Percentiles rank a stretch among this genome's conserved stretches.
Evolutionary conservation across 2,113 vertebrate genomes (phyloP).

Genomic region (Bungarus multicinctus): DNA sequence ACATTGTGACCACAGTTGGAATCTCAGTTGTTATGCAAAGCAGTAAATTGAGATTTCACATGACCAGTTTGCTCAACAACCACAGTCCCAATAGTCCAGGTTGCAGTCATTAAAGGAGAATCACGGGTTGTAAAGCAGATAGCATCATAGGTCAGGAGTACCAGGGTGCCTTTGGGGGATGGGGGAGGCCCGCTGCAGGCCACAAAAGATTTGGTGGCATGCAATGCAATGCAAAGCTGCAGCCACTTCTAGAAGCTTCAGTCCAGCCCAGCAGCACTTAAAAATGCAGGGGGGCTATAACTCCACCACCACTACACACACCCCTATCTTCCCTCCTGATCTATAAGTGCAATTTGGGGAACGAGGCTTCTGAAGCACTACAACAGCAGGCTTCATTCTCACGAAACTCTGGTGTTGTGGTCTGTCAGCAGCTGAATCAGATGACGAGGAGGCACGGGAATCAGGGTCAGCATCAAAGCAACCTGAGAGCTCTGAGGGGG

Average conservation of each 20-base stretch:
- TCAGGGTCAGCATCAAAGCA: too few relatives aligned
- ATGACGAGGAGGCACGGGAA: too few relatives aligned
- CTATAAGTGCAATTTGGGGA: neutral
- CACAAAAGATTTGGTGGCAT: neutral
- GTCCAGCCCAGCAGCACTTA: neutral
- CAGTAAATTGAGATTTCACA: neutral
- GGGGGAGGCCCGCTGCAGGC: neutral
- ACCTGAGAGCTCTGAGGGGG: too few relatives aligned
- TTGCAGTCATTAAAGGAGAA: neutral
- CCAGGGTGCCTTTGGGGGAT: neutral
- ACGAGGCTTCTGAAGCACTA: neutral
- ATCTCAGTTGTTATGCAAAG: neutral
- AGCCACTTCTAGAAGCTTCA: neutral
- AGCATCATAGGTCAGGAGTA: neutral
- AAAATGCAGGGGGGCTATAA: neutral
- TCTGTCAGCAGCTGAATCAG: too few relatives aligned
- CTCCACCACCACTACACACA: too few relatives aligned
- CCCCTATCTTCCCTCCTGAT: neutral
- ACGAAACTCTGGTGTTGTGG: too few relatives aligned
- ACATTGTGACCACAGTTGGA: neutral
- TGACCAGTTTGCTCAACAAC: neutral
- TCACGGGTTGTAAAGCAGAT: neutral
- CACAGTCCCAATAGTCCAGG: neutral
- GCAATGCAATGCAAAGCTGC: neutral
- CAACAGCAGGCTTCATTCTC: neutral